Evolutionary conservation across 2,113 vertebrate genomes (phyloP).

Genomic region (Rhinoderma darwinii): DNA sequence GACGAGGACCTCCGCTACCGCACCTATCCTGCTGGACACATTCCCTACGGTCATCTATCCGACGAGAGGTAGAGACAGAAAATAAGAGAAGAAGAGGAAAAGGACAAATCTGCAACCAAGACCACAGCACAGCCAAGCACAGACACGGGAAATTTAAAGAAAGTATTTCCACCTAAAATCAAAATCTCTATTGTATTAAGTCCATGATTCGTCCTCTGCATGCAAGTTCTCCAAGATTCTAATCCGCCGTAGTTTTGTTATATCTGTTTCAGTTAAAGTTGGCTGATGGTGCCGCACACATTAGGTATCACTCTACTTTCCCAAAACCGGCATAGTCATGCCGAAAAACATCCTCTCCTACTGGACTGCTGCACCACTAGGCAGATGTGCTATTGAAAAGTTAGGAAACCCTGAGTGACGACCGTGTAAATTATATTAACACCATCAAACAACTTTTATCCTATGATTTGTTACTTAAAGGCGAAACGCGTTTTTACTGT

Average conservation of each 20-base stretch:
- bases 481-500: neutral
- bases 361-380: too few relatives aligned
- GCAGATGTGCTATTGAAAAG: neutral
- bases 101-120: neutral
- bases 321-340: neutral
- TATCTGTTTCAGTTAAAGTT: neutral
- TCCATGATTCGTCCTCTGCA: neutral
- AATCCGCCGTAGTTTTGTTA: neutral
- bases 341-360: neutral
- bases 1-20: slow-evolving; percentile 91
- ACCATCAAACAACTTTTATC: neutral
- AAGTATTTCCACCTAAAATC: neutral
- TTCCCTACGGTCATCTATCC: slow-evolving; percentile 91
- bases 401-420: neutral
- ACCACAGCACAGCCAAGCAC: neutral
- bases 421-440: neutral
- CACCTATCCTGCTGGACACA: slow-evolving; percentile 87
- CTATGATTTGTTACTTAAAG: neutral
- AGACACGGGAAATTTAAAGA: neutral
- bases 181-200: neutral
- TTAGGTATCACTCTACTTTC: neutral
- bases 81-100: slow-evolving; percentile 46
- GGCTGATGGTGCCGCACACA: neutral
- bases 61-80: slow-evolving; percentile 66
- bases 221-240: neutral